phyloP scores from a whole-genome alignment of 1,140 invertebrate genomes.

The Pygmarrhopalites habei region DNA sequence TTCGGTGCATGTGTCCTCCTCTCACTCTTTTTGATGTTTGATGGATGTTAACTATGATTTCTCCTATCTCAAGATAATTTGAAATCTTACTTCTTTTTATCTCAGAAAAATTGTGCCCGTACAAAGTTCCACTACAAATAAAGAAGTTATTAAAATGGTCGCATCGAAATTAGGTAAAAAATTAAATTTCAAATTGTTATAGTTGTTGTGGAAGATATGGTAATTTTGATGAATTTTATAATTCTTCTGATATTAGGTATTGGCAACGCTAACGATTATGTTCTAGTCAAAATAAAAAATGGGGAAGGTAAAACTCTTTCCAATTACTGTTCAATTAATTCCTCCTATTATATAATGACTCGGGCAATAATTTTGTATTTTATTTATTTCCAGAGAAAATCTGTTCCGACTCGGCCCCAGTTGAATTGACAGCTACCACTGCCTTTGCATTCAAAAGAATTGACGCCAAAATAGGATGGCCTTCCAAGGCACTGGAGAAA shows the following conservation, averaged over 20 bases:
- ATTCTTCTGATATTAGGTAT: no score
- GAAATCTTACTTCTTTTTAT: no score
- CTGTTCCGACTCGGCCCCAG: constrained; percentile 69
- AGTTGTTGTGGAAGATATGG: no score
- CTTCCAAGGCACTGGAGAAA: constrained; percentile 42
- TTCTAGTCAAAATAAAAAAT: constrained; percentile 80
- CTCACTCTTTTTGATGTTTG: no score
- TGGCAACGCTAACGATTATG: constrained; percentile 93
- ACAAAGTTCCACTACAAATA: constrained; percentile 34
- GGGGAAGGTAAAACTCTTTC: constrained; percentile 62
- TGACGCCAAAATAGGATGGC: constrained; percentile 95
- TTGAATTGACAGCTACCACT: constrained; percentile 62
- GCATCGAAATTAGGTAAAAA: constrained; percentile 29
- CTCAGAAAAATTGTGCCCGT: constrained; percentile 39
- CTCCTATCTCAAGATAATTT: no score
- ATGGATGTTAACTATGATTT: no score
- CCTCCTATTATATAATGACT: not conserved
- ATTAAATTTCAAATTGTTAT: no score
- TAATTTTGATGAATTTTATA: no score
- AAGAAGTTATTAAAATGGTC: constrained; percentile 38
- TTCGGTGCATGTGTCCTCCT: no score
- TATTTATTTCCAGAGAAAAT: constrained; percentile 69
- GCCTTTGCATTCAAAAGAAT: constrained; percentile 84
- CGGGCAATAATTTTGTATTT: constrained; percentile 13
- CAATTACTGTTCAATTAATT: not conserved